A percentile compares a stretch with the other conserved stretches of the same genome.
These are phyloP conservation scores for Hepsetus odoe DNA, from an alignment of 2,113 vertebrate genomes.

Conservation along the genomic window DNA sequence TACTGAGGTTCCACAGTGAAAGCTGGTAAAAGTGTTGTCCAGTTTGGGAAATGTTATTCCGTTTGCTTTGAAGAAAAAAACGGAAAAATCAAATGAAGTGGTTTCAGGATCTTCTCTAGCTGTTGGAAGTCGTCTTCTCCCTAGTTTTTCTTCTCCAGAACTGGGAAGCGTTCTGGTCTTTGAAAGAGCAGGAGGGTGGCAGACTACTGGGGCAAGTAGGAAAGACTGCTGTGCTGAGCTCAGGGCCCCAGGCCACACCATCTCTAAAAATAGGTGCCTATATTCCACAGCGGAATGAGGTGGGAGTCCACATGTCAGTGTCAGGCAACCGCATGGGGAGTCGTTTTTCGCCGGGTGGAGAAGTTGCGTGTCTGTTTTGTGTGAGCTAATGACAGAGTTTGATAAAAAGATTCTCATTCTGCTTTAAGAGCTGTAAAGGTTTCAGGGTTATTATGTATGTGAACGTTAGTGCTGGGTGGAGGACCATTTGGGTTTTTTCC, in stretches of 20 bases:
- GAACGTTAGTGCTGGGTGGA: not conserved
- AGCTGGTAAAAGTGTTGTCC: not conserved
- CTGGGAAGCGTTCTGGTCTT: slow-evolving; percentile 40
- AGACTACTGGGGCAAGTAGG: slow-evolving; percentile 61
- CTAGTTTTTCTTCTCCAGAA: not conserved
- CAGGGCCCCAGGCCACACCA: slow-evolving; percentile 65
- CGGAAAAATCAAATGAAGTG: not conserved
- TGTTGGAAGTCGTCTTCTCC: not conserved
- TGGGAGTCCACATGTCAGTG: slow-evolving; percentile 67
- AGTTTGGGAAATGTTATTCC: not conserved
- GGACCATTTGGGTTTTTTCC: not conserved
- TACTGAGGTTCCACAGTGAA: not conserved
- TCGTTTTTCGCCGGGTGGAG: slow-evolving; percentile 69
- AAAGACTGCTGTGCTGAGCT: slow-evolving; percentile 64
- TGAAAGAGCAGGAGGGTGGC: slow-evolving; percentile 51
- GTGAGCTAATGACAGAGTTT: slow-evolving; percentile 73
- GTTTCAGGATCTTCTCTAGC: not conserved
- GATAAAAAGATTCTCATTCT: slow-evolving; percentile 52
- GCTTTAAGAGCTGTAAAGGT: slow-evolving; percentile 53
- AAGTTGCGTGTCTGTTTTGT: slow-evolving; percentile 69
- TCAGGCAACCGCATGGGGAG: slow-evolving; percentile 63
- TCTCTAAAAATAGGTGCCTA: slow-evolving; percentile 80
- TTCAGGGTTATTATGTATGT: slow-evolving; percentile 60
- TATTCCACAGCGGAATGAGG: slow-evolving; percentile 75
- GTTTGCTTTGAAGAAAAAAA: not conserved